Evolutionary conservation across 2,113 vertebrate species (phyloP), one percentile per base, ranked within the genome.

Genomic region (Podocnemis expansa): DNA sequence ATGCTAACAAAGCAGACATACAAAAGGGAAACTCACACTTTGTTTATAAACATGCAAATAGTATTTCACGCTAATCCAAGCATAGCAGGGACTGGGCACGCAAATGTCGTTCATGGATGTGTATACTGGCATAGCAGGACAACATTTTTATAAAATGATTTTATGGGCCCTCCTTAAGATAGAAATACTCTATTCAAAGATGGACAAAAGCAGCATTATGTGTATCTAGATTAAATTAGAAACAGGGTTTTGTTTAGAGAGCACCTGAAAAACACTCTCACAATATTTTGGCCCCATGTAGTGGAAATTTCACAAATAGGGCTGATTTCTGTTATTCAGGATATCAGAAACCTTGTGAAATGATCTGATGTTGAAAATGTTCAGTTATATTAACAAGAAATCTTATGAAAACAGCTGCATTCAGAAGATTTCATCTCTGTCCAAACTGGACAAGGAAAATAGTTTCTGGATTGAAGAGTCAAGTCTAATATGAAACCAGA

Each of bases 401-500:
- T 1, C 1, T 84, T 84, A 60, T 67, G 78, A 89, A 94, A 91
- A 45, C 2, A 47, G 3, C 3, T 85, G 88, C 6, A 84, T 54
- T 85, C 1, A 0, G 24, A 43, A 82, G 76, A 52, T 78, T 87
- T 91, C 31, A 1, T 63, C 78, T 43, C 2, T 38, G 24, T 75
- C 22, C 24, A 43, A 43, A 43, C 38, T 75, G 38, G 60, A 67
- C 7, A 67, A n/a, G 60, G 34, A n/a, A n/a, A 67, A 67, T 4
- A n/a, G 58, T 11, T 25, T 41, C 5, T 54, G 51, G 60, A 67
- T 67, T 0, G 0, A 19, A 38, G 19, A 7, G 43, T 52, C 9
- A n/a, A 31, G 88, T 84, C 80, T 70, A 5, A 31, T 51, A 56
- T 85, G 14, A 8, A 91, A 41, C 1, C 6, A 73, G n/a, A 11